phyloP scores from a whole-genome alignment of 1,140 invertebrate species.

The Grapholita molesta region DNA sequence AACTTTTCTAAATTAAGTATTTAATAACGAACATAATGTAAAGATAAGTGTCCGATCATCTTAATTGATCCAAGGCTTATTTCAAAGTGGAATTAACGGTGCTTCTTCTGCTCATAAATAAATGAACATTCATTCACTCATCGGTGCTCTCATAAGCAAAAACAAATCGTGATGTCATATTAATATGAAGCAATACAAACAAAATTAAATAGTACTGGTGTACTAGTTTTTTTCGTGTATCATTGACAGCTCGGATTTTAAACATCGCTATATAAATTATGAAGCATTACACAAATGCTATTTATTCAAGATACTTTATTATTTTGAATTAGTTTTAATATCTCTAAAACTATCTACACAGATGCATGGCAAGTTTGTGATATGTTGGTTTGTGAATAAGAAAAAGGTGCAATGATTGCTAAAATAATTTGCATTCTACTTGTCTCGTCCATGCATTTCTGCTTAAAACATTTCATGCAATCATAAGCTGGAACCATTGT shows the following conservation, averaged over 20 bases:
- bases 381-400: not conserved
- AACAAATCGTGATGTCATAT: not conserved
- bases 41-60: not conserved
- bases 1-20: no score
- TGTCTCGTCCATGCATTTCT: constrained; percentile 33
- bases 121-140: not conserved
- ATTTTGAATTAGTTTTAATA: not conserved
- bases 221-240: not conserved
- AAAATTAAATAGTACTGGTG: not conserved
- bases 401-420: constrained; percentile 2
- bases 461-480: constrained; percentile 33
- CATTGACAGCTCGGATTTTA: not conserved
- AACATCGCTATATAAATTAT: not conserved
- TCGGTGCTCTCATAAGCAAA: constrained; percentile 9
- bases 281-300: not conserved
- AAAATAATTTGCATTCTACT: constrained; percentile 5
- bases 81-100: no score
- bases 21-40: no score
- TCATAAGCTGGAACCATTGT: constrained; percentile 33
- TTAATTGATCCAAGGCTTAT: no score
- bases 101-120: not conserved
- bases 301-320: not conserved
- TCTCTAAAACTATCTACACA: constrained; percentile 35
- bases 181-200: not conserved
- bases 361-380: constrained; percentile 50